phyloP scores from a whole-genome alignment of 2,888 invertebrate species.

The Pantelozetes paolii region DNA sequence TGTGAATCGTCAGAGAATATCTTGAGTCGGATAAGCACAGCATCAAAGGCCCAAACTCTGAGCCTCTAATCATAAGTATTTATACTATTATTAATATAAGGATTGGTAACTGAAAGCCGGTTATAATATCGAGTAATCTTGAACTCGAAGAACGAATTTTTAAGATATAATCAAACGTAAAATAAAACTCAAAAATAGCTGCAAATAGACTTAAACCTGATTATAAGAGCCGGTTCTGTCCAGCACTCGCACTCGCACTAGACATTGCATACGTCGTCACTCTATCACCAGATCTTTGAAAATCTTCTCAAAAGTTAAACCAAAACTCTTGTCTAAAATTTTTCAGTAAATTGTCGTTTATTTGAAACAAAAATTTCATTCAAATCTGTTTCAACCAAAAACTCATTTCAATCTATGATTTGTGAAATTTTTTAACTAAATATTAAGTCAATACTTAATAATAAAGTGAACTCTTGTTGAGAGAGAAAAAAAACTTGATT shows the following conservation, averaged over 20 bases:
- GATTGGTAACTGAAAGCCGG: neutral
- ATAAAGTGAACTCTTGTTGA: neutral
- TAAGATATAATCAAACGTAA: neutral
- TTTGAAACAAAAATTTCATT: neutral
- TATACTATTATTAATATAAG: neutral
- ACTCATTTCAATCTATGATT: neutral
- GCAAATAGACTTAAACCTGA: conserved; percentile 25
- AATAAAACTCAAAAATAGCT: neutral
- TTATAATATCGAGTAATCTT: neutral
- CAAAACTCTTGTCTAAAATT: conserved; percentile 11
- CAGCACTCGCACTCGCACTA: neutral
- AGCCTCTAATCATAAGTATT: neutral
- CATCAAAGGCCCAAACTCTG: neutral
- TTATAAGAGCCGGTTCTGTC: conserved; percentile 27
- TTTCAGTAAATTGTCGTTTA: neutral
- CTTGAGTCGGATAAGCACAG: neutral
- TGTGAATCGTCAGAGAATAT: neutral
- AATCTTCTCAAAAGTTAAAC: neutral
- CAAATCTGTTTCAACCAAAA: neutral
- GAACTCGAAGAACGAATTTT: conserved; percentile 12
- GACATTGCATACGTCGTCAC: conserved; percentile 25
- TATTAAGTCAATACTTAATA: too few relatives aligned
- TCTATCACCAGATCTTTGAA: neutral
- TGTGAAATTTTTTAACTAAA: neutral
- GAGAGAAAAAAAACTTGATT: too few relatives aligned